These are phyloP conservation scores for Pycnonotus jocosus DNA, from an alignment of 2,113 vertebrate species.

Conservation along the genomic window DNA sequence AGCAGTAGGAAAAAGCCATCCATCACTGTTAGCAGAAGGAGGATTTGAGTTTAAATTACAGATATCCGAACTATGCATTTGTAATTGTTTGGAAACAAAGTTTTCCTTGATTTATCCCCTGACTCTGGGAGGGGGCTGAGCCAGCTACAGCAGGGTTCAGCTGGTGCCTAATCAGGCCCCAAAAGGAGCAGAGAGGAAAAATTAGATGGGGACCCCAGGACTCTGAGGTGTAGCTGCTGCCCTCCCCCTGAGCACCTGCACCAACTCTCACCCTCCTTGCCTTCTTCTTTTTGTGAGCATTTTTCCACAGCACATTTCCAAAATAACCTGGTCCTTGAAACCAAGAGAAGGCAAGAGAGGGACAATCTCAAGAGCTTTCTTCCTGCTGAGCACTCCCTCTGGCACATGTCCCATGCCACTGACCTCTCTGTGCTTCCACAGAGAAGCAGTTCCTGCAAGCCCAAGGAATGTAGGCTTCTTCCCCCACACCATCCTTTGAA, in stretches of 20 bases:
- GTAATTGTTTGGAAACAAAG: conserved; percentile 28
- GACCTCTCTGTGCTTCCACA: background rate
- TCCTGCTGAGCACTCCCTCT: background rate
- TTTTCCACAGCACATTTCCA: background rate
- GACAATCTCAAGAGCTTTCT: background rate
- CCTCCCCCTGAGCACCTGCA: background rate
- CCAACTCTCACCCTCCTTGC: background rate
- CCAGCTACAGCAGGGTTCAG: background rate
- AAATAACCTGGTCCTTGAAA: background rate
- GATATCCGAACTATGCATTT: background rate
- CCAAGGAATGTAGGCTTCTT: background rate
- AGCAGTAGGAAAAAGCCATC: conserved; percentile 30
- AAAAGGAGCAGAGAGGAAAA: background rate
- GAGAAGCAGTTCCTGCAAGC: background rate
- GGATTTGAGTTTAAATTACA: conserved; percentile 26
- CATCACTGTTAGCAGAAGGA: conserved; percentile 5
- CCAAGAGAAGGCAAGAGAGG: background rate
- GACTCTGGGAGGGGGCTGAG: background rate
- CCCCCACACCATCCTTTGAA: background rate
- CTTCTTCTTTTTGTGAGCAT: background rate
- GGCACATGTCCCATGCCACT: background rate
- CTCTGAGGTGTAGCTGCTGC: background rate
- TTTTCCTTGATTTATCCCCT: background rate
- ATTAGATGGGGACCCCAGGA: background rate
- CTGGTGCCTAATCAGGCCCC: background rate